Evolutionary conservation across 2,888 invertebrate genomes (phyloP).

Genomic region (Trichacis sp.): DNA sequence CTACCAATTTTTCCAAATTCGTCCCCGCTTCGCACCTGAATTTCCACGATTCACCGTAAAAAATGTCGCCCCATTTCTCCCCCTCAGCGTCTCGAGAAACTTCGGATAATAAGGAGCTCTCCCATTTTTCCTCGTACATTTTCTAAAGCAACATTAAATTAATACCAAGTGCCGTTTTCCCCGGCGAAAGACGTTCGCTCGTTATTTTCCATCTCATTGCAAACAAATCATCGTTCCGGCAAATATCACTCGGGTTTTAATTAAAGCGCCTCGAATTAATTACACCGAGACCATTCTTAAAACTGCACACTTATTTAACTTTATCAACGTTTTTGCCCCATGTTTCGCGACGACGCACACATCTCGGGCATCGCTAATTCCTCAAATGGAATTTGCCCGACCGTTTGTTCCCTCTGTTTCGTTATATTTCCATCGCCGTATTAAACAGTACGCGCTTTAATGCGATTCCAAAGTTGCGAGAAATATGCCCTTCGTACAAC

Average conservation of each 20-base stretch:
- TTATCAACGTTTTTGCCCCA: background rate
- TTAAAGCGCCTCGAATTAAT: background rate
- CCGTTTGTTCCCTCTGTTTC: conserved; percentile 23
- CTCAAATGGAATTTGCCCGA: conserved; percentile 29
- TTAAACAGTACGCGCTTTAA: conserved; percentile 34
- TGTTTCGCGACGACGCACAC: too few species aligned
- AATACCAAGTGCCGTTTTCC: background rate
- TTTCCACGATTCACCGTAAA: too few species aligned
- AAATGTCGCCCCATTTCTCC: too few species aligned
- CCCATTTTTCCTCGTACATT: background rate
- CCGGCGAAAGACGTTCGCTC: background rate
- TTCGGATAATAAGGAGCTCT: background rate
- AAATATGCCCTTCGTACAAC: background rate
- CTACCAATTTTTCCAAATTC: too few species aligned
- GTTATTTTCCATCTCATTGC: background rate
- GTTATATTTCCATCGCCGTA: conserved; percentile 34
- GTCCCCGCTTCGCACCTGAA: too few species aligned
- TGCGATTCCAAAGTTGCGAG: background rate
- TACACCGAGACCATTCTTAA: background rate
- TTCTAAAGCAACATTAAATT: background rate
- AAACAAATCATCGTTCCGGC: conserved; percentile 1
- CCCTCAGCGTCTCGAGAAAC: too few species aligned
- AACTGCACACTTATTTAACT: background rate
- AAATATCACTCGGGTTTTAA: background rate
- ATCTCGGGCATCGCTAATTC: conserved; percentile 27